Evolutionary conservation across 2,888 invertebrate species (phyloP).

Genomic region (Cephus nigrinus): DNA sequence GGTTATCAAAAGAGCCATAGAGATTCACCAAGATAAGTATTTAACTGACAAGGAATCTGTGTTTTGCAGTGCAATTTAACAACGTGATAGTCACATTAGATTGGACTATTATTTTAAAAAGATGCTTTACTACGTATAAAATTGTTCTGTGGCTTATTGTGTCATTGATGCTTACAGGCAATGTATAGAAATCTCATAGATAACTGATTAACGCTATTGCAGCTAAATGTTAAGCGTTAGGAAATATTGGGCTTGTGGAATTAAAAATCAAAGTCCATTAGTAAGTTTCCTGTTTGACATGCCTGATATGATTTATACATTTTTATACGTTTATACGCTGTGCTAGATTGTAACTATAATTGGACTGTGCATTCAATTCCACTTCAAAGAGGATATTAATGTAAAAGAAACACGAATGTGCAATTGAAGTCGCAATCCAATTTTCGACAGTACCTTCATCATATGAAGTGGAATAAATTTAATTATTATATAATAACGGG

Average conservation of each 20-base stretch:
- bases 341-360: neutral
- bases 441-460: too few relatives aligned
- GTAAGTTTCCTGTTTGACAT: neutral
- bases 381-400: neutral
- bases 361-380: neutral
- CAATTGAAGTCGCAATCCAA: neutral
- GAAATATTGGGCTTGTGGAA: neutral
- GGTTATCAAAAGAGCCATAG: slow-evolving; percentile 72
- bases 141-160: too few relatives aligned
- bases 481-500: neutral
- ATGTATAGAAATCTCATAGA: neutral
- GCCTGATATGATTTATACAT: neutral
- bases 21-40: slow-evolving; percentile 51
- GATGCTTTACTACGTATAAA: too few relatives aligned
- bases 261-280: neutral
- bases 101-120: too few relatives aligned
- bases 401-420: neutral
- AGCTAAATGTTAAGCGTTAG: neutral
- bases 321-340: neutral
- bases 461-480: too few relatives aligned
- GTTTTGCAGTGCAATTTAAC: slow-evolving; percentile 29
- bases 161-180: too few relatives aligned
- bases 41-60: slow-evolving; percentile 34
- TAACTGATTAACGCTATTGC: neutral
- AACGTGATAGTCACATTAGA: neutral